Percentiles rank a stretch among this genome's conserved stretches.
Evolutionary conservation across 2,797 vertebrate species (phyloP).

Genomic region (Aplochiton taeniatus): DNA sequence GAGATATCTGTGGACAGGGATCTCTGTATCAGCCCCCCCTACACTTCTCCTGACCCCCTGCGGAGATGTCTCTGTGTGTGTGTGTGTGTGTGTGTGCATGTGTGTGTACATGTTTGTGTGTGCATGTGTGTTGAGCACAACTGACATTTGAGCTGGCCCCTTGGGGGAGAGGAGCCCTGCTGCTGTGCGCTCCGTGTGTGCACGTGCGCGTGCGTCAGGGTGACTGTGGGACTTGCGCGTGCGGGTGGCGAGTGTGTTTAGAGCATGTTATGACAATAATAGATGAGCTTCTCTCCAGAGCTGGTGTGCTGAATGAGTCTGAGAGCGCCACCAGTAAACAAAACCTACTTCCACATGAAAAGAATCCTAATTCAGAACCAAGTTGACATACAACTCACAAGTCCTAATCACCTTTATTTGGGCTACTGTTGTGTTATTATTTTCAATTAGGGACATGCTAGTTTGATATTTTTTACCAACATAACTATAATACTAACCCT

Average conservation of each 20-base stretch:
- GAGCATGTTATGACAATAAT: slow-evolving; percentile 32
- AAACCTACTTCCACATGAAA: slow-evolving; percentile 17
- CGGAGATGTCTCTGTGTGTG: not conserved
- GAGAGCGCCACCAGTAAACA: slow-evolving; percentile 27
- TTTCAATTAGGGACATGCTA: no score
- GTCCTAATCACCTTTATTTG: not conserved
- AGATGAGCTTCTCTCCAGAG: slow-evolving; percentile 36
- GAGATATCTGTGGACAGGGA: slow-evolving; percentile 68
- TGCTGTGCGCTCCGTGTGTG: slow-evolving; percentile 1
- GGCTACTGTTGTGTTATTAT: no score
- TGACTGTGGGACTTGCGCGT: not conserved
- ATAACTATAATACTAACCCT: not conserved
- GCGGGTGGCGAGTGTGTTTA: slow-evolving; percentile 11
- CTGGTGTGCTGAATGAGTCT: slow-evolving; percentile 25
- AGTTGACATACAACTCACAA: slow-evolving; percentile 21
- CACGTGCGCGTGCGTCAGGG: not conserved
- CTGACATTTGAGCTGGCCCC: slow-evolving; percentile 44
- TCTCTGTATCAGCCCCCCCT: slow-evolving; percentile 61
- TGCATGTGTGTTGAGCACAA: slow-evolving; percentile 36
- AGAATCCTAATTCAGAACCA: slow-evolving; percentile 40
- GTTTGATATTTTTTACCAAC: not conserved
- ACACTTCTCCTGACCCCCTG: slow-evolving; percentile 36
- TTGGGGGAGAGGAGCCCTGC: slow-evolving; percentile 20
- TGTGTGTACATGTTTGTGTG: slow-evolving; percentile 3
- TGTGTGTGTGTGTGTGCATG: slow-evolving; percentile 4